phyloP scores from a whole-genome alignment of 2,888 invertebrate species.

The Trichogramma dendrolimi region DNA sequence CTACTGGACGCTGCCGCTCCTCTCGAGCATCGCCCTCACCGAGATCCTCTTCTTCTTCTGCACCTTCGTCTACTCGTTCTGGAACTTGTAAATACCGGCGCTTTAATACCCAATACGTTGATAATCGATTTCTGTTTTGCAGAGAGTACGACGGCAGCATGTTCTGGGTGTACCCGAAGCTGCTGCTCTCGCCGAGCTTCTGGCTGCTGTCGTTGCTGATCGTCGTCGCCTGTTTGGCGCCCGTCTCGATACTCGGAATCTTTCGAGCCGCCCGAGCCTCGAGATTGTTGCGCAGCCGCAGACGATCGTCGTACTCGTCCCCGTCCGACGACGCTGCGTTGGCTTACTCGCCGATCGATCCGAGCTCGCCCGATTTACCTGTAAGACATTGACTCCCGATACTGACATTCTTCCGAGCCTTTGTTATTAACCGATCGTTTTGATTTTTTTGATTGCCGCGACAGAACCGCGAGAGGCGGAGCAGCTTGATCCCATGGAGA shows the following conservation, averaged over 20 bases:
- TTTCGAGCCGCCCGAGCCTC: conserved; percentile 35
- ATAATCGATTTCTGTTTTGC: background rate
- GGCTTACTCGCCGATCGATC: conserved; percentile 10
- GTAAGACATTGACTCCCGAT: conserved; percentile 3
- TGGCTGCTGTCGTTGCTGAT: conserved; percentile 59
- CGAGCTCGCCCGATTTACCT: conserved; percentile 8
- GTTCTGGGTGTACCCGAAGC: conserved; percentile 59
- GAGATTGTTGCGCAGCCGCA: conserved; percentile 24
- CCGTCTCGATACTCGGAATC: conserved; percentile 53
- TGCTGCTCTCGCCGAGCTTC: conserved; percentile 59
- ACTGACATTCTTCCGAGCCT: too few species aligned
- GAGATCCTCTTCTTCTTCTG: conserved; percentile 57
- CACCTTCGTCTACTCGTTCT: conserved; percentile 58
- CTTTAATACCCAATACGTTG: background rate
- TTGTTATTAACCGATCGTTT: too few species aligned
- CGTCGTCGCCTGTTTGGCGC: conserved; percentile 56
- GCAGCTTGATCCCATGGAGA: conserved; percentile 33
- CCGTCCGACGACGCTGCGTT: conserved; percentile 6
- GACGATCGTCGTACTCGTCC: too few species aligned
- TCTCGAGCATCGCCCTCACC: conserved; percentile 57
- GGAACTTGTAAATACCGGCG: conserved; percentile 53
- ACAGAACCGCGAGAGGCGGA: too few species aligned
- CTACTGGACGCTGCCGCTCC: conserved; percentile 61
- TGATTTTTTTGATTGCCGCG: too few species aligned
- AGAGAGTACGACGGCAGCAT: conserved; percentile 57